Conservation (phyloP, 2,888 invertebrate species). For the Neoaliturus tenellus region DNA sequence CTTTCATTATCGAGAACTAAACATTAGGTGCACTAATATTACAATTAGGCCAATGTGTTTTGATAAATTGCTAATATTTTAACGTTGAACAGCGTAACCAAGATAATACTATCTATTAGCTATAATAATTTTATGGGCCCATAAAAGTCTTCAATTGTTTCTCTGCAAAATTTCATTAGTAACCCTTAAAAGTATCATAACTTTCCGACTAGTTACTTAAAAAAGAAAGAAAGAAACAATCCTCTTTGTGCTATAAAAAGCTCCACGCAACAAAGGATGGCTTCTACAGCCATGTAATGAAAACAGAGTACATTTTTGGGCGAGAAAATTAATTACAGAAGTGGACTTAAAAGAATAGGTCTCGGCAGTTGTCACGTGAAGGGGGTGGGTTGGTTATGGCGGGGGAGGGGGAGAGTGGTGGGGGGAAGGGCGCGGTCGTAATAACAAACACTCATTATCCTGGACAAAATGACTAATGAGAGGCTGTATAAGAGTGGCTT, state of each 20-base stretch:
- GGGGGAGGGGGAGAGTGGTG: neutral
- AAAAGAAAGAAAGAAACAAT: neutral
- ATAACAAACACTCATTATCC: slow-evolving; percentile 48
- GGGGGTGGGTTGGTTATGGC: neutral
- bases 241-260: neutral
- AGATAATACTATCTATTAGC: no score
- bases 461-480: slow-evolving; percentile 44
- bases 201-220: neutral
- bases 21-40: no score
- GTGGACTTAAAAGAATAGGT: slow-evolving; percentile 28
- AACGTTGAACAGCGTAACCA: no score
- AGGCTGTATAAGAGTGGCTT: neutral
- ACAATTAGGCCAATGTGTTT: no score
- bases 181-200: no score
- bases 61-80: no score
- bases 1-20: no score
- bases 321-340: slow-evolving; percentile 47
- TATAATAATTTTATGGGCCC: no score
- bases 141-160: no score
- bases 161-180: no score
- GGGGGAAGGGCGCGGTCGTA: neutral
- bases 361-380: slow-evolving; percentile 24
- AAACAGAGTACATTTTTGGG: neutral
- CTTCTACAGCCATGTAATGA: neutral
- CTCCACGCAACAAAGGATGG: neutral